Evolutionary conservation across 2,888 invertebrate genomes (phyloP).

Genomic region (Scaptomyza flava): DNA sequence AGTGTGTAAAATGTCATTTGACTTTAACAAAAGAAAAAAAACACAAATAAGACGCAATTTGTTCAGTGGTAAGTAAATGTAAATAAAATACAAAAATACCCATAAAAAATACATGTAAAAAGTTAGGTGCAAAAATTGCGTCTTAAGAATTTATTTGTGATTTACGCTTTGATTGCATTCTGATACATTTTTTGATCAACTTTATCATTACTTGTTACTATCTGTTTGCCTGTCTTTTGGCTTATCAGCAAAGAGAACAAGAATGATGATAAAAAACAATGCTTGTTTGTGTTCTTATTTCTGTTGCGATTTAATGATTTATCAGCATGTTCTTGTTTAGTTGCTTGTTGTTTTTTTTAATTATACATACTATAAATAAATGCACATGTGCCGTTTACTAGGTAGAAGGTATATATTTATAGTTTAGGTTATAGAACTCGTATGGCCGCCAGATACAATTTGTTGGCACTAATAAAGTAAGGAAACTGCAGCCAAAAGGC

Average conservation of each 20-base stretch:
- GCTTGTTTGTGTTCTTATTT: constrained; percentile 2
- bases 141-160: too few species aligned
- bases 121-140: too few species aligned
- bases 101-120: too few species aligned
- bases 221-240: constrained; percentile 6
- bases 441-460: constrained; percentile 44
- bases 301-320: constrained; percentile 11
- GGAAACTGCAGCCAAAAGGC: constrained; percentile 21
- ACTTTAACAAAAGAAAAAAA: too few species aligned
- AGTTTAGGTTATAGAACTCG: constrained; percentile 2
- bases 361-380: constrained; percentile 14
- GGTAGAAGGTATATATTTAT: neutral
- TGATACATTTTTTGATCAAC: too few species aligned
- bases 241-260: constrained; percentile 42
- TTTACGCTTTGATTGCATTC: too few species aligned
- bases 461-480: constrained; percentile 1
- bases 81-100: too few species aligned
- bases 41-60: too few species aligned
- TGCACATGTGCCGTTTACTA: constrained; percentile 8
- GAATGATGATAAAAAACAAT: constrained; percentile 29
- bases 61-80: too few species aligned
- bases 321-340: constrained; percentile 2
- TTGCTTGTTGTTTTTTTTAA: constrained; percentile 35
- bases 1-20: too few species aligned
- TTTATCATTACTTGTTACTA: neutral